Conservation (phyloP, 1,140 invertebrate species). For the Ceratina calcarata region DNA sequence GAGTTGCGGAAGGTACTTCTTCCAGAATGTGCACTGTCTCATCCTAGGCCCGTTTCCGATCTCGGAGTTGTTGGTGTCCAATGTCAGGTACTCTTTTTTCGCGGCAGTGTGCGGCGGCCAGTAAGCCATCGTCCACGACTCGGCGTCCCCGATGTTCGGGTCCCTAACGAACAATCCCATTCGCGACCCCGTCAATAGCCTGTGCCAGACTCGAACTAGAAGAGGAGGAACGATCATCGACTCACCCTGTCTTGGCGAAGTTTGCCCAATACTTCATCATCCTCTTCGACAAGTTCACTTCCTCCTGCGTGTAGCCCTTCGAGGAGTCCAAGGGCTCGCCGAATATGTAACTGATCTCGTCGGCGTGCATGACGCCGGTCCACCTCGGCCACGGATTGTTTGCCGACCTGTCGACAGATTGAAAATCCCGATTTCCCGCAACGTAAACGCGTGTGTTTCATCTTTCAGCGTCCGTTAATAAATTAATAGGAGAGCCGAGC, state of each 20-base stretch:
- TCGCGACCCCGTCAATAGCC: background rate
- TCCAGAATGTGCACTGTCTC: slow-evolving; percentile 98
- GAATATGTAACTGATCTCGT: slow-evolving; percentile 97
- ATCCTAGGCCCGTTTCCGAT: slow-evolving; percentile 91
- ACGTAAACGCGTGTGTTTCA: too few species aligned
- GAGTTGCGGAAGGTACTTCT: slow-evolving; percentile 94
- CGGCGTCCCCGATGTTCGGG: slow-evolving; percentile 85
- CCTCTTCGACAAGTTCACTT: slow-evolving; percentile 89
- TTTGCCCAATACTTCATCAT: slow-evolving; percentile 98
- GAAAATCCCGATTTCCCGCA: too few species aligned
- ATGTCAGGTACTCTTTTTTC: slow-evolving; percentile 91
- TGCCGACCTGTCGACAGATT: slow-evolving; percentile 79
- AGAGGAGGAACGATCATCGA: background rate
- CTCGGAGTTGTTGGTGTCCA: slow-evolving; percentile 89
- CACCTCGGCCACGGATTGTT: slow-evolving; percentile 95
- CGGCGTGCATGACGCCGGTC: slow-evolving; percentile 97
- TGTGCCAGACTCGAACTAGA: too few species aligned
- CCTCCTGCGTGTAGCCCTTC: slow-evolving; percentile 89
- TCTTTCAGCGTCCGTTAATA: too few species aligned
- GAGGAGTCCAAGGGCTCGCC: slow-evolving; percentile 93
- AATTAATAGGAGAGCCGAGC: too few species aligned
- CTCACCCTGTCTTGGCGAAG: slow-evolving; percentile 96
- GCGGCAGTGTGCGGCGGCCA: slow-evolving; percentile 94
- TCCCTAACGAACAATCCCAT: slow-evolving; percentile 79
- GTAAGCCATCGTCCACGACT: slow-evolving; percentile 84